A percentile compares a stretch with the other conserved stretches of the same genome.
Conservation (phyloP, 2,888 invertebrate genomes). For the Rhopalosiphum nymphaeae region DNA sequence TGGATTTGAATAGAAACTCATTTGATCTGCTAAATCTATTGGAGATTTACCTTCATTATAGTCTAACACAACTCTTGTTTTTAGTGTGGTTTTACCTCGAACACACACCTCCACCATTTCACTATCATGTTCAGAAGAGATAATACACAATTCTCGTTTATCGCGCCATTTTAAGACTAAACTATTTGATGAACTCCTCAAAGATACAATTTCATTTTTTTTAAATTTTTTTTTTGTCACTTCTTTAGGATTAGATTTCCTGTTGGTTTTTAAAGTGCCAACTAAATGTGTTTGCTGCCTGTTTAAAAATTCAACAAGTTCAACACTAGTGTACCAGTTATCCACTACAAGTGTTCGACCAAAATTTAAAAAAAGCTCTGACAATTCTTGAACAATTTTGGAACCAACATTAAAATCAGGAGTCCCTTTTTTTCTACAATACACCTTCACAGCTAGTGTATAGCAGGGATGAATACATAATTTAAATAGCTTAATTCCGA, state of each 20-base stretch:
- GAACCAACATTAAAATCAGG: neutral
- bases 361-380: neutral
- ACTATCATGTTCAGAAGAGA: conserved; percentile 18
- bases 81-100: conserved; percentile 41
- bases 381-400: neutral
- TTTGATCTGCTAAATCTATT: conserved; percentile 69
- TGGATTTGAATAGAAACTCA: conserved; percentile 68
- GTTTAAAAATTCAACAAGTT: neutral
- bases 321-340: neutral
- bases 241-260: neutral
- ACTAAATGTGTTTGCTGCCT: neutral
- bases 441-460: neutral
- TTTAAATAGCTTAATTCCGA: neutral
- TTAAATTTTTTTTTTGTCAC: neutral
- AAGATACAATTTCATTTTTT: conserved; percentile 3
- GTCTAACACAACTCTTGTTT: conserved; percentile 68
- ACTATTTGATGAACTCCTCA: conserved; percentile 6
- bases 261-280: neutral
- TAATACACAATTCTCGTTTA: conserved; percentile 33
- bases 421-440: neutral
- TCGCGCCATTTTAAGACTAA: conserved; percentile 45
- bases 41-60: conserved; percentile 69
- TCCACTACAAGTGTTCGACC: neutral
- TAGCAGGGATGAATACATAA: neutral
- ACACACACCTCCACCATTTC: conserved; percentile 14